Evolutionary conservation across 1,140 invertebrate species (phyloP).

Genomic region (Brachionus paranguensis): DNA sequence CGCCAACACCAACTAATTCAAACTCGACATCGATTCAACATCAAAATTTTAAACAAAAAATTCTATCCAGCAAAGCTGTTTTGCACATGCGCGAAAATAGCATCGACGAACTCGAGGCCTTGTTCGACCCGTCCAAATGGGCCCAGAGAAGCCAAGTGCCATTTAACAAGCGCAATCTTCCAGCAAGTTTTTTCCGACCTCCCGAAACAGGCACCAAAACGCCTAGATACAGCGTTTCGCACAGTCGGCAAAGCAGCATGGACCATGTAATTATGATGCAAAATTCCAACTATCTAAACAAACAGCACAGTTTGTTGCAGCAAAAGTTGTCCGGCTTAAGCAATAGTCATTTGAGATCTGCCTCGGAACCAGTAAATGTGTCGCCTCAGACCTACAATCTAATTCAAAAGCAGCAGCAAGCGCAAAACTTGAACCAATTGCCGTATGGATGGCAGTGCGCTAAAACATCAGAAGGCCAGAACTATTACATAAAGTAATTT

Average conservation of each 20-base stretch:
- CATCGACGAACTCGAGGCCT: slow-evolving; percentile 23
- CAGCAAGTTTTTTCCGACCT: slow-evolving; percentile 14
- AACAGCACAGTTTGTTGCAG: not conserved
- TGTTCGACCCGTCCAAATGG: slow-evolving; percentile 38
- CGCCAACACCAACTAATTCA: not conserved
- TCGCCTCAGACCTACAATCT: not conserved
- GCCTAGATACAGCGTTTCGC: not conserved
- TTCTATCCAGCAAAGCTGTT: not conserved
- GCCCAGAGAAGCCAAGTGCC: not conserved
- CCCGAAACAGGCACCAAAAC: slow-evolving; percentile 33
- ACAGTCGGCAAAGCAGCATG: slow-evolving; percentile 20
- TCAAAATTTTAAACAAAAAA: slow-evolving; percentile 26
- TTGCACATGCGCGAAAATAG: slow-evolving; percentile 38
- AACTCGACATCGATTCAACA: not conserved
- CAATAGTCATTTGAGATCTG: slow-evolving; percentile 26
- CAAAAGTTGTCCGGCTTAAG: not conserved
- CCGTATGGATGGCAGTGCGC: slow-evolving; percentile 14
- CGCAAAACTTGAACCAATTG: not conserved
- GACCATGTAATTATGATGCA: not conserved
- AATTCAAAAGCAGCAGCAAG: not conserved
- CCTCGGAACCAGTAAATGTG: slow-evolving; percentile 20
- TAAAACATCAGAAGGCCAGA: not conserved
- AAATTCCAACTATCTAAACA: not conserved
- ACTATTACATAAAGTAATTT: slow-evolving; percentile 17
- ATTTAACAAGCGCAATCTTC: not conserved